Evolutionary conservation across 2,113 vertebrate species (phyloP).

Genomic region (Cinclus cinclus): DNA sequence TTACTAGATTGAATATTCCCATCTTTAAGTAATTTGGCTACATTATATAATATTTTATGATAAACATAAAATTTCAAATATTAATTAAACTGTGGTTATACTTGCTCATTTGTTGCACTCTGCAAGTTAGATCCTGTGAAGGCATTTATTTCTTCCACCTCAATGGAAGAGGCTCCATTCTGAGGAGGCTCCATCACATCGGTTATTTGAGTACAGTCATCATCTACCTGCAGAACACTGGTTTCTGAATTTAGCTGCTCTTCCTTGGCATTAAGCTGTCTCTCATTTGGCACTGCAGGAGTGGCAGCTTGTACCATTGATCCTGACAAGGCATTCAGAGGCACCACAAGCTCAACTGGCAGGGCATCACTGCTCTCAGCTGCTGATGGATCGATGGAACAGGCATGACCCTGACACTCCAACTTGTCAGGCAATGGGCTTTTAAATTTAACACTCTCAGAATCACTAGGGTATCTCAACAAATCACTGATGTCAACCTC

Average conservation of each 20-base stretch:
- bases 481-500: conserved; percentile 26
- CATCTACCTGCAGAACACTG: not conserved
- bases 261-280: not conserved
- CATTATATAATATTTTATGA: not conserved
- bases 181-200: not conserved
- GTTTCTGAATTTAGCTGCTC: not conserved
- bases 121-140: not conserved
- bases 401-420: not conserved
- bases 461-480: not conserved
- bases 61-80: not conserved
- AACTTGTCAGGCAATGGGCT: not conserved
- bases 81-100: not conserved
- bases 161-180: not conserved
- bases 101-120: conserved; percentile 15
- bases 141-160: not conserved
- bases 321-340: conserved; percentile 43
- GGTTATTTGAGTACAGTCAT: conserved; percentile 48
- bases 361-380: conserved; percentile 8
- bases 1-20: not conserved
- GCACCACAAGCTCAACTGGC: conserved; percentile 11
- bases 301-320: not conserved
- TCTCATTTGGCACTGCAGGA: not conserved
- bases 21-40: not conserved
- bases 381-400: not conserved
- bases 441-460: not conserved